phyloP scores from a whole-genome alignment of 2,888 invertebrate species.

The Calephelis perditalis region DNA sequence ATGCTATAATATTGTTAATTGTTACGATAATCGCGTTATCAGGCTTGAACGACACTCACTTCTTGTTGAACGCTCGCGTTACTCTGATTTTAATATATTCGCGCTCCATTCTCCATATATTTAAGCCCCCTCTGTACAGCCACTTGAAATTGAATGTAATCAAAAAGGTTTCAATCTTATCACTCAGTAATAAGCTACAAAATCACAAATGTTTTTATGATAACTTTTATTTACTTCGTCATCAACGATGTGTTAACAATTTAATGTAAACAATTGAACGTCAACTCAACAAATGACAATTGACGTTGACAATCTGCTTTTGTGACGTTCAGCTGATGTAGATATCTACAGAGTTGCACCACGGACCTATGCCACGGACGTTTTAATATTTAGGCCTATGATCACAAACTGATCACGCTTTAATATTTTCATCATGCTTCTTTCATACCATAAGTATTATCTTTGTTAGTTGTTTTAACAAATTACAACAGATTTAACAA shows the following conservation, averaged over 20 bases:
- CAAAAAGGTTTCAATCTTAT: slow-evolving; percentile 27
- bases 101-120: slow-evolving; percentile 35
- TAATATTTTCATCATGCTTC: too few relatives aligned
- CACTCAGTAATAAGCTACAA: slow-evolving; percentile 12
- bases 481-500: too few relatives aligned
- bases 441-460: too few relatives aligned
- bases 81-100: slow-evolving; percentile 35
- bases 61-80: slow-evolving; percentile 31
- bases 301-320: too few relatives aligned
- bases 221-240: background rate
- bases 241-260: background rate
- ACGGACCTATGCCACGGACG: too few relatives aligned
- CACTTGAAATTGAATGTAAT: slow-evolving; percentile 26
- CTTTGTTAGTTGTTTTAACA: too few relatives aligned
- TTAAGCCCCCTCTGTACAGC: slow-evolving; percentile 33
- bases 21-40: background rate
- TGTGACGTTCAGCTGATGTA: too few relatives aligned
- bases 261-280: slow-evolving; percentile 13
- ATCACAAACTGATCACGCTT: too few relatives aligned
- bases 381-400: too few relatives aligned
- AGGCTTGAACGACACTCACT: slow-evolving; percentile 17
- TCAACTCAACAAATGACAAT: slow-evolving; percentile 5
- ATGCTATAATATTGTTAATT: background rate
- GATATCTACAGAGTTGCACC: too few relatives aligned
- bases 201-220: background rate